Base-by-base conservation (phyloP, 2,113 vertebrate genomes). In the Hiodon tergisus region DNA sequence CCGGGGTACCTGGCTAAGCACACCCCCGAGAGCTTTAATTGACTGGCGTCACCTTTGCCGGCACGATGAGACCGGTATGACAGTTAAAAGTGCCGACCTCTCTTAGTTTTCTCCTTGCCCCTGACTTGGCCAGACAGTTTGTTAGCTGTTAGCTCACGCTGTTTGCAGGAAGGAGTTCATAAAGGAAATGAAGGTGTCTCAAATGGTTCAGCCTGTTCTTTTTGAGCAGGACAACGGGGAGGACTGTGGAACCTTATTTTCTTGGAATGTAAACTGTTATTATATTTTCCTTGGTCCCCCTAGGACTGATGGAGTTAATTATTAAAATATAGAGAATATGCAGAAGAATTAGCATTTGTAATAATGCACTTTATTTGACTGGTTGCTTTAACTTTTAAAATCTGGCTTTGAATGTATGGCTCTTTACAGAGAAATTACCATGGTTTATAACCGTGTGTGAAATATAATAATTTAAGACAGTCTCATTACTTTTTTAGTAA, bases 161-260 rank as follows among this genome's bases (percentile, higher is more conserved):
- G 50, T 58, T 72, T 81, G 62, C 66, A 16, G 48, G 71, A 81
- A 74, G 78, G 76, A 75, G 69, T 75, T 11, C 71, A 69, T 82
- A 77, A 72, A 81, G 79, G 57, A 75, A 81, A 78, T 72, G 55
- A 81, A 83, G 78, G 67, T 82, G 76, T 79, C 78, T 80, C 65
- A 69, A 50, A 82, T 74, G 8, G 62, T 80, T 71, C 46, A 11
- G 17, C 53, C 70, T 47, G 69, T 72, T 76, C 68, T 66, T 76
- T 79, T 85, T 78, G 61, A 72, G 69, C 52, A 67, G 1, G 63
- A 58, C 14, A 11, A n/a, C 53, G 4, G 50, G 53, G 65, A 76
- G 79, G 69, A 79, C 59, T 74, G 63, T 77, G 67, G 73, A 72
- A 55, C 71, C 53, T 78, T 46, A 69, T 69, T 77, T n/a, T 70